A percentile compares a stretch with the other conserved stretches of the same genome.
phyloP scores from a whole-genome alignment of 1,140 invertebrate genomes.

The Bombus superbus region DNA sequence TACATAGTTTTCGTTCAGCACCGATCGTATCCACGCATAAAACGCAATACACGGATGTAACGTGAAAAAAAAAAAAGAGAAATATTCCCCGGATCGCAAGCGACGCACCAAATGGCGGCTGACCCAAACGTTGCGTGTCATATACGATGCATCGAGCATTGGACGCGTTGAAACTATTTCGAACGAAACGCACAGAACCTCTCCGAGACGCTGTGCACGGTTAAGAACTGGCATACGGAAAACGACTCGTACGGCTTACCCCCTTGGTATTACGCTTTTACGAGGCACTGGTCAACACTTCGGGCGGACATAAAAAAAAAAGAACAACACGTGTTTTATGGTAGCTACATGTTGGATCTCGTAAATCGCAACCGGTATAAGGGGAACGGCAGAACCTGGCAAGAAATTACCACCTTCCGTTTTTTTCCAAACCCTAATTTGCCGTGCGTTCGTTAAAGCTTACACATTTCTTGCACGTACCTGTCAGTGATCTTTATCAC shows the following conservation, averaged over 20 bases:
- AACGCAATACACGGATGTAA: background rate
- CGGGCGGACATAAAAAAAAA: background rate
- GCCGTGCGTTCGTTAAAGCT: conserved; percentile 9
- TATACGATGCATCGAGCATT: no score
- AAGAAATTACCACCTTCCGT: background rate
- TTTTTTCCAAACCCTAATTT: background rate
- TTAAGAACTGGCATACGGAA: background rate
- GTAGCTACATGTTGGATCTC: conserved; percentile 12
- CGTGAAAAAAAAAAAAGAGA: no score
- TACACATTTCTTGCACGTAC: background rate
- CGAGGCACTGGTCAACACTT: conserved; percentile 23
- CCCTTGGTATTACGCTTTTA: conserved; percentile 30
- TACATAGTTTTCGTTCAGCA: background rate
- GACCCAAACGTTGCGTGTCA: no score
- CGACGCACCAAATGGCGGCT: no score
- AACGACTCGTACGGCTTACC: background rate
- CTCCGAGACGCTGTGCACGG: background rate
- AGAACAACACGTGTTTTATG: conserved; percentile 13
- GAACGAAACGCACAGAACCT: background rate
- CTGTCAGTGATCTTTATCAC: background rate
- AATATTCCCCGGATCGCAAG: no score
- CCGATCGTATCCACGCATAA: background rate
- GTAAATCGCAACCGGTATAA: conserved; percentile 22
- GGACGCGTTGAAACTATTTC: no score
- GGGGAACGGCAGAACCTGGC: background rate